phyloP scores from a whole-genome alignment of 2,888 invertebrate genomes.

The Lepidocyrtinus sp. region DNA sequence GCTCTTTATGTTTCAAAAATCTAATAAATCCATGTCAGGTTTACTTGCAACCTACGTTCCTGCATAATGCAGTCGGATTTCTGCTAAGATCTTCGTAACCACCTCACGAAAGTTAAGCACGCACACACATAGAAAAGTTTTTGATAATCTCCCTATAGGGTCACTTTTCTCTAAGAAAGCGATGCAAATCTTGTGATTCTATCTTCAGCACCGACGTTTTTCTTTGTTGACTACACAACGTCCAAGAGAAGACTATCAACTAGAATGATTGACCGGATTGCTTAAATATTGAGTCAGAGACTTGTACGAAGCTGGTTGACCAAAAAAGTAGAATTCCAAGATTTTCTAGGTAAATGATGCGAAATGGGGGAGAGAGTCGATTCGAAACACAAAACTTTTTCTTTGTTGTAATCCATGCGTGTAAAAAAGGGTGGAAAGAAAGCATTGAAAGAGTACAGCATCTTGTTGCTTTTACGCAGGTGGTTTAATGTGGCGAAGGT shows the following conservation, averaged over 20 bases:
- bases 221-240: slow-evolving; percentile 35
- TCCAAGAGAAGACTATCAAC: slow-evolving; percentile 55
- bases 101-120: too few species aligned
- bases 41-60: too few species aligned
- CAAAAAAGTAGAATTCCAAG: slow-evolving; percentile 48
- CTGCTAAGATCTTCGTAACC: too few species aligned
- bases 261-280: slow-evolving; percentile 57
- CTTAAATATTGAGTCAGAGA: slow-evolving; percentile 56
- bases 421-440: slow-evolving; percentile 17
- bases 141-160: too few species aligned
- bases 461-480: not conserved
- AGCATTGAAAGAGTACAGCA: not conserved
- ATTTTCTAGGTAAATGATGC: slow-evolving; percentile 50
- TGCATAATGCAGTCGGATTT: too few species aligned
- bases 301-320: slow-evolving; percentile 44
- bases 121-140: too few species aligned
- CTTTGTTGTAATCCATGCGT: not conserved
- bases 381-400: not conserved
- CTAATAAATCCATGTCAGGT: too few species aligned
- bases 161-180: too few species aligned
- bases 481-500: not conserved
- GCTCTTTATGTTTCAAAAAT: too few species aligned
- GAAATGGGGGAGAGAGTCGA: not conserved
- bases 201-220: too few species aligned
- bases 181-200: too few species aligned